Conservation (phyloP, 2,888 invertebrate genomes). For the Hylaea fasciaria region DNA sequence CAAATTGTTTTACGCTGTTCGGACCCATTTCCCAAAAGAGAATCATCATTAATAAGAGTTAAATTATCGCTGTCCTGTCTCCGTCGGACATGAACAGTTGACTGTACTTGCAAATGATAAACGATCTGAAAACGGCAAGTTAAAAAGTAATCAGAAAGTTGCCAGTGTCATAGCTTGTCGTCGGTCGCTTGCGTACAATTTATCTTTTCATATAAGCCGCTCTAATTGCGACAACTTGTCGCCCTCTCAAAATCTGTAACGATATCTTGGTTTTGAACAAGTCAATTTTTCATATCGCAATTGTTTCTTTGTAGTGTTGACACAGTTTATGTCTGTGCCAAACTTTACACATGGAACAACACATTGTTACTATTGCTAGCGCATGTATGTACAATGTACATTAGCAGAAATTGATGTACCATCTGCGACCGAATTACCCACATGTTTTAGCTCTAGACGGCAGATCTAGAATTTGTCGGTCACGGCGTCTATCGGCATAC, state of each 20-base stretch:
- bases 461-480: conserved; percentile 22
- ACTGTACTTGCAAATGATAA: conserved; percentile 48
- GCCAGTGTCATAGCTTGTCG: conserved; percentile 49
- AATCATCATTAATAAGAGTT: conserved; percentile 20
- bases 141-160: conserved; percentile 55
- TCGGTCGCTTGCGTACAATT: conserved; percentile 47
- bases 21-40: conserved; percentile 17
- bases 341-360: neutral
- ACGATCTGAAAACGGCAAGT: conserved; percentile 53
- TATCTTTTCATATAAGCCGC: conserved; percentile 53
- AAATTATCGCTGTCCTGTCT: conserved; percentile 28
- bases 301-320: too few relatives aligned
- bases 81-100: conserved; percentile 30
- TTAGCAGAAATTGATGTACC: conserved; percentile 15
- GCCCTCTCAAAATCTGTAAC: conserved; percentile 39
- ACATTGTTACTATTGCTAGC: neutral
- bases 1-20: neutral
- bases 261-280: conserved; percentile 26
- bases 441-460: conserved; percentile 29
- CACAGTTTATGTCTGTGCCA: neutral
- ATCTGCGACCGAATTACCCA: conserved; percentile 47
- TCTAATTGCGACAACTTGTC: conserved; percentile 63
- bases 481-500: conserved; percentile 7
- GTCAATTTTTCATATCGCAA: neutral
- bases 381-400: neutral